Evolutionary conservation across 2,888 invertebrate species (phyloP).

Genomic region (Nebria brevicollis): DNA sequence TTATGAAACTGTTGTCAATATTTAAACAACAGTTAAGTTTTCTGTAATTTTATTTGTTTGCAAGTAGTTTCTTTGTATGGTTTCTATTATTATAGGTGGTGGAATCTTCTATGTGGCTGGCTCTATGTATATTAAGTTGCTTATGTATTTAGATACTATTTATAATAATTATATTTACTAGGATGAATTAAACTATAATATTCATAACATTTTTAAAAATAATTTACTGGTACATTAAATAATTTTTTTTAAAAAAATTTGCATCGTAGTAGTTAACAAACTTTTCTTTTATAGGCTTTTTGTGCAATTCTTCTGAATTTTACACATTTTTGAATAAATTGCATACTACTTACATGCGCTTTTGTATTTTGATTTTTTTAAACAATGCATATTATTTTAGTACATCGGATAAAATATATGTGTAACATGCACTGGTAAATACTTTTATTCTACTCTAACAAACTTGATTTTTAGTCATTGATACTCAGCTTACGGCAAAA

Average conservation of each 20-base stretch:
- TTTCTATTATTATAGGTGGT: background rate
- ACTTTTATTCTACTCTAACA: background rate
- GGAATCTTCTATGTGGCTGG: background rate
- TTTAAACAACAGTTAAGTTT: background rate
- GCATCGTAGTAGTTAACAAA: background rate
- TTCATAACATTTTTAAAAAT: background rate
- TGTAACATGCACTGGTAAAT: background rate
- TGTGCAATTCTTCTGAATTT: background rate
- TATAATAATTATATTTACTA: background rate
- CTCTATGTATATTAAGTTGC: background rate
- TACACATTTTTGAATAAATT: background rate
- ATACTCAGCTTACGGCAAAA: conserved; percentile 82
- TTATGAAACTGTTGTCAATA: background rate
- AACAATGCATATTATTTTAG: conserved; percentile 1
- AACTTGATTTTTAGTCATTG: conserved; percentile 70
- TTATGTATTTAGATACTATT: background rate
- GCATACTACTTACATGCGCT: background rate
- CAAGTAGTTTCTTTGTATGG: background rate
- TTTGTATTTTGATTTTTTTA: conserved; percentile 9
- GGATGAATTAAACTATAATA: background rate
- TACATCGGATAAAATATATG: background rate
- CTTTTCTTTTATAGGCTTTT: background rate
- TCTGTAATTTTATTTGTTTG: background rate
- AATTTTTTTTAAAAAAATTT: background rate
- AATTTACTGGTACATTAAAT: too few relatives aligned